A percentile compares a stretch with the other conserved stretches of the same genome.
Conservation (phyloP, 2,888 invertebrate genomes). For the Elegia similella region DNA sequence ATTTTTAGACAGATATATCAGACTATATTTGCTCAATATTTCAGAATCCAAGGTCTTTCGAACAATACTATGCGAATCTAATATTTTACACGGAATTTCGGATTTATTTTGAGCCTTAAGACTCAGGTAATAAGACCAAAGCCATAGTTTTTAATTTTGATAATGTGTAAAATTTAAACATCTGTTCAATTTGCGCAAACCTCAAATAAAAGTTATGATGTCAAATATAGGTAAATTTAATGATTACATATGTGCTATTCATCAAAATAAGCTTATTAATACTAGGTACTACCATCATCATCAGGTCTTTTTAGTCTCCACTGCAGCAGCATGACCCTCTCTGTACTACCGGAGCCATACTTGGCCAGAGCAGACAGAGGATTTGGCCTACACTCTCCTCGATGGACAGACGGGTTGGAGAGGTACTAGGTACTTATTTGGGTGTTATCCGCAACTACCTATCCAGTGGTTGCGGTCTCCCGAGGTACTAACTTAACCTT, state of each 20-base stretch:
- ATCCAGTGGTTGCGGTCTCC: no score
- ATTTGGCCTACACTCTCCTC: no score
- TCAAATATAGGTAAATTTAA: background rate
- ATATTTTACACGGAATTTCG: background rate
- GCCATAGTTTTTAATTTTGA: background rate
- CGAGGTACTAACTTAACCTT: no score
- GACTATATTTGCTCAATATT: conserved; percentile 22
- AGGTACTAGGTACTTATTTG: no score
- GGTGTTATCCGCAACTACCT: no score
- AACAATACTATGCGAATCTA: conserved; percentile 9
- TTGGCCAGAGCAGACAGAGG: no score
- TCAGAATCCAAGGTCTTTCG: conserved; percentile 20
- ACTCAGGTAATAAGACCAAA: conserved; percentile 4
- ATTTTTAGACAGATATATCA: conserved; percentile 22
- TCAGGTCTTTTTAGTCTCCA: no score
- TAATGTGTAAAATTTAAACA: background rate
- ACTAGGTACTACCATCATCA: no score
- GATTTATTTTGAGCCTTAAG: background rate
- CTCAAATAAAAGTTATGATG: background rate
- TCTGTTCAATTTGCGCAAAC: conserved; percentile 8
- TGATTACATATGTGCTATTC: background rate
- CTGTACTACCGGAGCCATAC: no score
- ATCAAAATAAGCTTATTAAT: no score
- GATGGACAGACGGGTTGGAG: no score
- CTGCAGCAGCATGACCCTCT: no score